phyloP scores from a whole-genome alignment of 2,113 vertebrate species.

The Origma solitaria region DNA sequence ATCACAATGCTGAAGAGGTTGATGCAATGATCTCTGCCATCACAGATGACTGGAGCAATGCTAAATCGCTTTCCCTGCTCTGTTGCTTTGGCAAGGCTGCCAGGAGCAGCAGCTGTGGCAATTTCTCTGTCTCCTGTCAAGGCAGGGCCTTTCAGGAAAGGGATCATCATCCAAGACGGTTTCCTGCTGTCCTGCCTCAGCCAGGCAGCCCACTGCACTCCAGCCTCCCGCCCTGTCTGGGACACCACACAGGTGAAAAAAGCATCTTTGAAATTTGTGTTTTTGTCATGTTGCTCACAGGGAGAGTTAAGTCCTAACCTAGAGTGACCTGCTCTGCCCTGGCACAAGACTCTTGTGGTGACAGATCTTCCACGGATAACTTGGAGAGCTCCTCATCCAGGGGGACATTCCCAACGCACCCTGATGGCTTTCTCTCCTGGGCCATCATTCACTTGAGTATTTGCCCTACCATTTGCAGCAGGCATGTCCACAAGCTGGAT shows the following conservation, averaged over 20 bases:
- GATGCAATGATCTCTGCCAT: conserved; percentile 25
- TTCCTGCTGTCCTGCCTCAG: neutral
- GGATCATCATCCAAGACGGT: neutral
- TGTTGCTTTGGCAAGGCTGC: neutral
- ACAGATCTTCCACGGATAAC: neutral
- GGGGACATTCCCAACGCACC: neutral
- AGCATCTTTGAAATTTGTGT: neutral
- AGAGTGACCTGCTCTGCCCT: neutral
- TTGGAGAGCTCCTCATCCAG: neutral
- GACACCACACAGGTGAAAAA: neutral
- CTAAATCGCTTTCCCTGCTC: conserved; percentile 28
- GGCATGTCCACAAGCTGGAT: neutral
- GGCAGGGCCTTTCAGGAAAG: neutral
- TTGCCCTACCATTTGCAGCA: neutral
- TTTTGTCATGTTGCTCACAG: neutral
- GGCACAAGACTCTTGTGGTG: neutral
- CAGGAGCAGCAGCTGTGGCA: conserved; percentile 48
- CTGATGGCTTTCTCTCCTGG: neutral
- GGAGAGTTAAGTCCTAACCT: neutral
- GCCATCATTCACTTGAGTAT: neutral
- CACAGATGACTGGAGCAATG: conserved; percentile 29
- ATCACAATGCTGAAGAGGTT: neutral
- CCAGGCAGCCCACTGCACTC: neutral
- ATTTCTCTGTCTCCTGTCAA: conserved; percentile 1
- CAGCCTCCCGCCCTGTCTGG: neutral